Evolutionary conservation across 1,140 invertebrate species (phyloP).

Genomic region (Tetranychus cinnabarinus): DNA sequence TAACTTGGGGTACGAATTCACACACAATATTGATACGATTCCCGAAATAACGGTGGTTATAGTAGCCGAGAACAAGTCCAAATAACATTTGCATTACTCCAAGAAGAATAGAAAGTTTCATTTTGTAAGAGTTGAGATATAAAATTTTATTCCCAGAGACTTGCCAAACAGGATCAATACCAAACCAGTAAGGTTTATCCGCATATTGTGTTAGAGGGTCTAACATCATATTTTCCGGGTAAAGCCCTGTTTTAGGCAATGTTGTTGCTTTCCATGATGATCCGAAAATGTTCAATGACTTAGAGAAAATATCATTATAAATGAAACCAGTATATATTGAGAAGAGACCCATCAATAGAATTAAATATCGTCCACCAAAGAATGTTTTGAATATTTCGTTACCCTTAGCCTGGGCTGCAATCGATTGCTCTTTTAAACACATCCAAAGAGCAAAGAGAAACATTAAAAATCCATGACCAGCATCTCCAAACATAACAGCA

Average conservation of each 20-base stretch:
- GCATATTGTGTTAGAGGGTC: slow-evolving; percentile 16
- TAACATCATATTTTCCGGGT: slow-evolving; percentile 5
- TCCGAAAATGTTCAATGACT: slow-evolving; percentile 24
- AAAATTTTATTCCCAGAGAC: slow-evolving; percentile 81
- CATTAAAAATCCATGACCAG: slow-evolving; percentile 62
- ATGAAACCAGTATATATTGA: slow-evolving; percentile 25
- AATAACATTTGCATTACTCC: slow-evolving; percentile 93
- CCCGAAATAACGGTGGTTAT: slow-evolving; percentile 40
- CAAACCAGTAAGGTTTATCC: slow-evolving; percentile 20
- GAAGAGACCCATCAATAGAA: slow-evolving; percentile 23
- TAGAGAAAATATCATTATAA: slow-evolving; percentile 25
- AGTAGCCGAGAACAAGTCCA: slow-evolving; percentile 62
- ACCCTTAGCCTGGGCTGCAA: slow-evolving; percentile 46
- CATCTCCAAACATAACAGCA: slow-evolving; percentile 80
- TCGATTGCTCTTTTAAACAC: slow-evolving; percentile 45
- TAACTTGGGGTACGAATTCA: slow-evolving; percentile 76
- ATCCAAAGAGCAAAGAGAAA: slow-evolving; percentile 46
- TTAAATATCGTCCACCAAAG: slow-evolving; percentile 24
- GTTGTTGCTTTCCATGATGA: slow-evolving; percentile 15
- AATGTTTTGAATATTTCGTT: slow-evolving; percentile 25
- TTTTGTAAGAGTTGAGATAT: slow-evolving; percentile 84
- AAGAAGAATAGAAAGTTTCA: slow-evolving; percentile 86
- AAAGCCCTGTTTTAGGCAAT: not conserved
- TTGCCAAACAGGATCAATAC: slow-evolving; percentile 31
- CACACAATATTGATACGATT: slow-evolving; percentile 42